Base-by-base conservation (phyloP, 2,113 vertebrate species). In the Mixornis gularis region DNA sequence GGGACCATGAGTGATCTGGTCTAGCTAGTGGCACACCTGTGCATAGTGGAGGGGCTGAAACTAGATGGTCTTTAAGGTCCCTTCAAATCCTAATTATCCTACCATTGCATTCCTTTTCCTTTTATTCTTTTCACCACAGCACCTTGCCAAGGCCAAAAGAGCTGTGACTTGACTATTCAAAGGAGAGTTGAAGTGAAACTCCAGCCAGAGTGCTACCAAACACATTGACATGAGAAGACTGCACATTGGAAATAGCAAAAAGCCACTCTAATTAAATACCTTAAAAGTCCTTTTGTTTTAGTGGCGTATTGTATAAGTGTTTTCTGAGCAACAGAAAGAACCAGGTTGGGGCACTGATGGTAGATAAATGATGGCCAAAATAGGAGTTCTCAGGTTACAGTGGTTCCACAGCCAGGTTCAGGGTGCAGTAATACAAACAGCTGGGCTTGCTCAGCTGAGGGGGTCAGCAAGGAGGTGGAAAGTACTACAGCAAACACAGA, bases 351-450 rank as follows among this genome's bases (percentile, higher is more conserved):
- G 2, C 34, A 63, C 5, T 21, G 38, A 55, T 17, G 56, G 14
- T 17, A 17, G 5, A 9, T 38, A 59, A 85, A 15, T 36, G 22
- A 46, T 13, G 8, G 22, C 8, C 13, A 43, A 16, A 78, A 70
- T 17, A 12, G 5, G 6, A 66, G 12, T 44, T 79, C 66, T 74
- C 14, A n/a, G 17, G 19, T 25, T 53, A n/a, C 0, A 0, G 3
- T 25, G 29, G 7, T 4, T 60, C 24, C 20, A 34, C 29, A 51
- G 21, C 21, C 13, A 40, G 9, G 3, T 65, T 86, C n/a, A 52
- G 27, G 6, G 3, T 16, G 13, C 22, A 65, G 52, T 44, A 81
- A 44, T 6, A 7, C 6, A 63, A 65, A 13, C 10, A 79, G 36
- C 7, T 44, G 41, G 56, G n/a, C 22, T 77, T 13, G 12, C 21